Percentiles rank a stretch among this genome's conserved stretches.
Conservation (phyloP, 2,888 invertebrate genomes). For the Archaeoteleia sp. region DNA sequence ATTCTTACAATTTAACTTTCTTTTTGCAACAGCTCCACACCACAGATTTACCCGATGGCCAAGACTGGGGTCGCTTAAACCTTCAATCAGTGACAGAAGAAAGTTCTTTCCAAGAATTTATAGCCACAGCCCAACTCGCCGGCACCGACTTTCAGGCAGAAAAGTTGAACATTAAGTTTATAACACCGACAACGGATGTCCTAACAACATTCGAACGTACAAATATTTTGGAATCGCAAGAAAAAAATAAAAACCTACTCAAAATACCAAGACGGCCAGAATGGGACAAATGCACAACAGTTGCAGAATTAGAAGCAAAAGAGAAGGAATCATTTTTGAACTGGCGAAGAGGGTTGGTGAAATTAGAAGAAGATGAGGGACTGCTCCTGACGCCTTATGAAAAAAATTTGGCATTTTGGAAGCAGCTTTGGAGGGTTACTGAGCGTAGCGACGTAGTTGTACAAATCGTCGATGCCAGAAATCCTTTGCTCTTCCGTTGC, state of each 20-base stretch:
- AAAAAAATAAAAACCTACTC: conserved; percentile 79
- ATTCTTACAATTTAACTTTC: no score
- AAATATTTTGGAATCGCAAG: conserved; percentile 77
- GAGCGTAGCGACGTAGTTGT: conserved; percentile 95
- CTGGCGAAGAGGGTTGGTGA: conserved; percentile 91
- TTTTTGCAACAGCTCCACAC: conserved; percentile 88
- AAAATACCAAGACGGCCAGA: conserved; percentile 91
- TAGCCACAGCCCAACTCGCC: conserved; percentile 95
- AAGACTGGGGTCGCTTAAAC: conserved; percentile 93
- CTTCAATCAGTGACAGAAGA: conserved; percentile 96
- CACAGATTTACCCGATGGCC: conserved; percentile 91
- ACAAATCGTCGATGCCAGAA: conserved; percentile 97
- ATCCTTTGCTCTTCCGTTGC: conserved; percentile 95
- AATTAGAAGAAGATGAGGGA: conserved; percentile 85
- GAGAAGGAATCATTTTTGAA: conserved; percentile 91
- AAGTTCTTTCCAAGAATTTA: conserved; percentile 96
- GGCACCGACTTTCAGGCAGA: conserved; percentile 95
- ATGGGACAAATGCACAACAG: conserved; percentile 85
- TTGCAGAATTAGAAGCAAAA: conserved; percentile 85
- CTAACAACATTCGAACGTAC: no score
- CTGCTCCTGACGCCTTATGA: conserved; percentile 96
- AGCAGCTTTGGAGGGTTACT: conserved; percentile 98
- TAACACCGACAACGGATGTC: no score
- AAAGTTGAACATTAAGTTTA: conserved; percentile 88
- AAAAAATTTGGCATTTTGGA: conserved; percentile 98